phyloP scores from a whole-genome alignment of 1,140 invertebrate species.

The Bursaphelenchus mucronatus region DNA sequence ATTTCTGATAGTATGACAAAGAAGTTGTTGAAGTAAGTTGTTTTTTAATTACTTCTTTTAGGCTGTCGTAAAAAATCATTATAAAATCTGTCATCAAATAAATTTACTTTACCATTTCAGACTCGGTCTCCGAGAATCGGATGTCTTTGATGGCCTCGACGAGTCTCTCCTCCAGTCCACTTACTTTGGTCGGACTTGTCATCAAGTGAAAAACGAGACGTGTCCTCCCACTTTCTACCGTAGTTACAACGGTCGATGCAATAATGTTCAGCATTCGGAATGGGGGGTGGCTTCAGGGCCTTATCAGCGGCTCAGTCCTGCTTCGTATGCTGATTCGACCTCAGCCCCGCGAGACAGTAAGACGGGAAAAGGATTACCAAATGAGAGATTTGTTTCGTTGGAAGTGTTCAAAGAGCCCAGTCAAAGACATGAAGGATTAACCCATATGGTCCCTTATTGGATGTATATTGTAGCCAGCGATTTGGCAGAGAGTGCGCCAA shows the following conservation, averaged over 20 bases:
- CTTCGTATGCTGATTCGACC: conserved; percentile 34
- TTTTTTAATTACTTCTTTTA: not conserved
- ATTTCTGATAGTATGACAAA: conserved; percentile 16
- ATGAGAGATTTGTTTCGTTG: conserved; percentile 37
- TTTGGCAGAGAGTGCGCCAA: conserved; percentile 41
- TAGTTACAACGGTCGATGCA: conserved; percentile 34
- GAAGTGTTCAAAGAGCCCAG: conserved; percentile 39
- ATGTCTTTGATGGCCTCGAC: conserved; percentile 22
- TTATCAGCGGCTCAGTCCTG: conserved; percentile 25
- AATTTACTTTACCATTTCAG: conserved; percentile 8
- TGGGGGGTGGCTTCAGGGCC: conserved; percentile 42
- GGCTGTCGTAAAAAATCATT: not conserved
- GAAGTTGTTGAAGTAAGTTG: conserved; percentile 8
- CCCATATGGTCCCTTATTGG: conserved; percentile 44
- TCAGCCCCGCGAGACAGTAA: conserved; percentile 1
- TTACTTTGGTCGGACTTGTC: conserved; percentile 15
- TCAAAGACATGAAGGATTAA: conserved; percentile 25
- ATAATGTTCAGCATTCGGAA: conserved; percentile 38
- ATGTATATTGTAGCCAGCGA: conserved; percentile 44
- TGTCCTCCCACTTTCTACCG: conserved; percentile 38
- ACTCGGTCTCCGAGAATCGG: conserved; percentile 29
- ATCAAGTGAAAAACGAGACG: conserved; percentile 11
- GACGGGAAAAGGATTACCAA: conserved; percentile 31
- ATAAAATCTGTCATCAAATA: too few species aligned
- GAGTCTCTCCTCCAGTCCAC: conserved; percentile 14